These are phyloP conservation scores for Phoeniculus purpureus DNA, from an alignment of 2,797 vertebrate species.

Conservation along the genomic window DNA sequence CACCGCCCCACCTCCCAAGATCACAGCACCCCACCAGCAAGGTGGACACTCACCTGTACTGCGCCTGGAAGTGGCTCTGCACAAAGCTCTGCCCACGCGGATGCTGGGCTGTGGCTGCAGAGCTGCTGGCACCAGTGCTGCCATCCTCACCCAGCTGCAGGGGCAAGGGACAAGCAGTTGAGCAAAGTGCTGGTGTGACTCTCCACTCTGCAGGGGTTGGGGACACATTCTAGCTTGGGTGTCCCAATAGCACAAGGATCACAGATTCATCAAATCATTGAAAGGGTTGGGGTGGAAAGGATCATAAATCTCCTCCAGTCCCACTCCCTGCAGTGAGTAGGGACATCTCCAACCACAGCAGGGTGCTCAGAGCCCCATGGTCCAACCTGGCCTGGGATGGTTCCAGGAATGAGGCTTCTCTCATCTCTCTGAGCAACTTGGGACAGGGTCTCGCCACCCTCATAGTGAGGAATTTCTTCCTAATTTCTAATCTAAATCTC, in stretches of 20 bases:
- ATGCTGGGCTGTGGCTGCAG: constrained; percentile 44
- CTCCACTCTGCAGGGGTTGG: background rate
- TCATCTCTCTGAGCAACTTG: background rate
- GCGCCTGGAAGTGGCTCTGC: constrained; percentile 94
- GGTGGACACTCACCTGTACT: constrained; percentile 87
- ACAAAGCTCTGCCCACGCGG: constrained; percentile 88
- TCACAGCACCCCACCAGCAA: background rate
- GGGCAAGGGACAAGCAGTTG: background rate
- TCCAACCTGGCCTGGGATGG: background rate
- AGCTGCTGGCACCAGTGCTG: constrained; percentile 42
- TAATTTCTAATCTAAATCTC: background rate
- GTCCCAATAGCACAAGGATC: fast-evolving
- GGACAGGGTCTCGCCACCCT: background rate
- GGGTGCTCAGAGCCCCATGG: background rate
- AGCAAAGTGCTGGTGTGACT: background rate
- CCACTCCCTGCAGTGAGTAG: background rate
- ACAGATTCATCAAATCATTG: background rate
- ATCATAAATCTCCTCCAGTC: too few species aligned
- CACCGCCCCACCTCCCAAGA: fast-evolving
- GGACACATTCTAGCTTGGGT: fast-evolving
- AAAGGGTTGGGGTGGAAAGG: background rate
- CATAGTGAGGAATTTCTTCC: background rate
- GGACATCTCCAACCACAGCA: background rate
- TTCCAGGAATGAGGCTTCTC: background rate
- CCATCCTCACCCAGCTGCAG: constrained; percentile 77